Evolutionary conservation across 2,888 invertebrate genomes (phyloP), one percentile per base, ranked within the genome.

Genomic region (Eupithecia inturbata): DNA sequence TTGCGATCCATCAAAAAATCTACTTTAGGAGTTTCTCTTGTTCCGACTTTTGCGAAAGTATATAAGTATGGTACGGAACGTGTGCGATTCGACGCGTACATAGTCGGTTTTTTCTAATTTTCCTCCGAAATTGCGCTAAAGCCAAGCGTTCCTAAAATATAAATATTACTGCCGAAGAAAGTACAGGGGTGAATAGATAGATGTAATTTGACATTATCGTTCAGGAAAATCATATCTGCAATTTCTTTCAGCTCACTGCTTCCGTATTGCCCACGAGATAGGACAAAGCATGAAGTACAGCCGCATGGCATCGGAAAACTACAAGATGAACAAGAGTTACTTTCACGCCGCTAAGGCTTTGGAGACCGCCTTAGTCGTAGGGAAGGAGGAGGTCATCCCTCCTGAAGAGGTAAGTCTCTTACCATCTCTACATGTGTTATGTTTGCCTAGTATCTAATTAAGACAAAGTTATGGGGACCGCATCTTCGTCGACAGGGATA

Each of bases 271-370:
- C 5, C 97, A 97, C 83, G 96, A 97, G 19, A 95, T 96, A 83
- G 96, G 96, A 77, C 97, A 97, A 83, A 97, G 98, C 79, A 97
- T 97, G 87, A 97, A 97, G 39, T 97, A 97, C 82, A 95, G 98
- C 76, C 84, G 98, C 81, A 98, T 98, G 90, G 97, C 98, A 6
- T 96, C 98, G 0, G 97, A 98, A 78, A 97, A 97, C 84, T 97
- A 97, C 89, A 97, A 97, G 88, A 97, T 97, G 89, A 97, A 97
- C 88, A 96, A 97, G 89, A 95, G 98, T 79, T 96, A 97, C 91
- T 99, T 99, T 92, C 98, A 98, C 92, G 98, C 99, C 12, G 99
- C 97, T 16, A 99, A 98, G 96, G 97, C 97, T 67, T 92, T 98
- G 82, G 99, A 99, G 88, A 98, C 98, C 89, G 98, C 97, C 31